These are phyloP conservation scores for Rhagoletis zephyria DNA, from an alignment of 1,140 invertebrate genomes.

Conservation along the genomic window DNA sequence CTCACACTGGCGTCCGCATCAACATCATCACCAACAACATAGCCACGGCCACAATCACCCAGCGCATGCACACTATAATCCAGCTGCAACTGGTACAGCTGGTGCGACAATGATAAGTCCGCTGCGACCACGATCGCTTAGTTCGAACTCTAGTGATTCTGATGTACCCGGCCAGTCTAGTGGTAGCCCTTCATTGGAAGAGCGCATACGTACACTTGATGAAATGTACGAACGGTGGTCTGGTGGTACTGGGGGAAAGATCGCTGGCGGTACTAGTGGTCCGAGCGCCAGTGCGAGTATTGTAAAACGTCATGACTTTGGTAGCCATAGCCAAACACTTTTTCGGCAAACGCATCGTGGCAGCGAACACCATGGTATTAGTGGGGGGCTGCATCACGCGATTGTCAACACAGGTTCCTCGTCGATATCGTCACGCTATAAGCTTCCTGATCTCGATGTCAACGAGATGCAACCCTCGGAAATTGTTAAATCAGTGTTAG, in stretches of 20 bases:
- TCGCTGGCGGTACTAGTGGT: not conserved
- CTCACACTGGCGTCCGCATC: slow-evolving; percentile 67
- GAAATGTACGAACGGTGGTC: slow-evolving; percentile 94
- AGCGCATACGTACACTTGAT: slow-evolving; percentile 89
- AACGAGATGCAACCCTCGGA: slow-evolving; percentile 91
- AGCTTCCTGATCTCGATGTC: slow-evolving; percentile 82
- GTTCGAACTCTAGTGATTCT: slow-evolving; percentile 77
- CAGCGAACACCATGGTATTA: not conserved
- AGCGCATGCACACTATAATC: slow-evolving; percentile 60
- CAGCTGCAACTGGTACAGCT: not conserved
- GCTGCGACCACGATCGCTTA: slow-evolving; percentile 77
- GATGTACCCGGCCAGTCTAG: slow-evolving; percentile 75
- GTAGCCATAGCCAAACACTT: slow-evolving; percentile 43
- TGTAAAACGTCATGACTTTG: slow-evolving; percentile 55
- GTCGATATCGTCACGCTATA: slow-evolving; percentile 76
- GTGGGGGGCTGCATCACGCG: no score
- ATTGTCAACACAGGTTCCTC: slow-evolving; percentile 62
- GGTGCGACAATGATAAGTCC: slow-evolving; percentile 72
- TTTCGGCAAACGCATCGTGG: slow-evolving; percentile 6
- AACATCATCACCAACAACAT: slow-evolving; percentile 69
- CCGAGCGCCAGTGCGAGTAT: not conserved
- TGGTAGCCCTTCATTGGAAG: slow-evolving; percentile 83
- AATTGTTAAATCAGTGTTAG: slow-evolving; percentile 91
- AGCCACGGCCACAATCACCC: slow-evolving; percentile 68
- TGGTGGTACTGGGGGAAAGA: slow-evolving; percentile 76